Base-by-base conservation (phyloP, 2,888 invertebrate genomes). In the Brachypterus glaber region DNA sequence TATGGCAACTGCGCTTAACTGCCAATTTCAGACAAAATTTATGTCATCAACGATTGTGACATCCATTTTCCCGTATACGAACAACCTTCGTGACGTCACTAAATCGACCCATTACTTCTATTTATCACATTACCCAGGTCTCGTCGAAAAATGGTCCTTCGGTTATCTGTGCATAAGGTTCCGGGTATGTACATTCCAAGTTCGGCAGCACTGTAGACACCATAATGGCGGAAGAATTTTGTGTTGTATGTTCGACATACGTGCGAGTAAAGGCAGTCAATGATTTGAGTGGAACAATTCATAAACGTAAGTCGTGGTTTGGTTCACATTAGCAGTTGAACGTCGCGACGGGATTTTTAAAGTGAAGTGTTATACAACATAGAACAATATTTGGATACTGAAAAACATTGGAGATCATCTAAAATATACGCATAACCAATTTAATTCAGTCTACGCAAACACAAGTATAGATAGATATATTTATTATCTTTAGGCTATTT, bases 11-110 rank as follows among this genome's bases (percentile, higher is more conserved):
- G 35, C 31, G 17, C 24, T 17, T 31, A 33, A 42, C 31, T 33
- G 39, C 30, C 41, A 42, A 37, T 27, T 41, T 26, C 43, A 34
- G 33, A n/a, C n/a, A n/a, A 46, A 47, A 43, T 48, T 40, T 46
- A 43, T 46, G 47, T 45, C 48, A 49, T 47, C 46, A 48, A 37
- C 46, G 45, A 49, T 43, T 50, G n/a, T n/a, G 41, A 41, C 47
- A 48, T 44, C 46, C 43, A 41, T 42, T 42, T 40, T 33, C 33
- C 37, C 5, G 3, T 8, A 3, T n/a, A 40, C 17, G 29, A 34
- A 41, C 46, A 40, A 39, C 41, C 29, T 32, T 17, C 34, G 32
- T 47, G 41, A 44, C 45, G 46, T 45, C 41, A 44, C 34, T 27
- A 35, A 30, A 43, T 33, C 30, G 33, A 37, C 29, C 38, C 38